Evolutionary conservation across 2,113 vertebrate genomes (phyloP), one percentile per base, ranked within the genome.

Genomic region (Macrotus californicus): DNA sequence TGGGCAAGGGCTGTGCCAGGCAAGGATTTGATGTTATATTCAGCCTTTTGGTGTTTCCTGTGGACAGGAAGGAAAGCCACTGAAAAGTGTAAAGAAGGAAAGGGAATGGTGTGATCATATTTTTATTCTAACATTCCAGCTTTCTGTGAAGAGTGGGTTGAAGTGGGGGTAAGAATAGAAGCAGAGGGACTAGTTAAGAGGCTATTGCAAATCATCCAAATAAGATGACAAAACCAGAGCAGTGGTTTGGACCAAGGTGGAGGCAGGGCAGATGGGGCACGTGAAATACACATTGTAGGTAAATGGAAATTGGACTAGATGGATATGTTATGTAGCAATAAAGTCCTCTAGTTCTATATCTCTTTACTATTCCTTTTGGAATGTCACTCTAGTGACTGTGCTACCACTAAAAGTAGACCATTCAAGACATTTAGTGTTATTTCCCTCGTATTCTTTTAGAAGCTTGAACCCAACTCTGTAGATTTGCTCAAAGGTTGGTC

Each of bases 381-480:
- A 70, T 54, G n/a, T n/a, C 59, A 19, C 52, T 56, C 15, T 15
- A 76, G 21, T 75, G 82, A 54, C 36, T 29, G 0, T 34, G 31
- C 39, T 81, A 1, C 31, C 39, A 64, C 34, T 75, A 69, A 22
- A 70, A 85, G 22, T 41, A 36, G 64, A 52, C 36, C 24, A 84
- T 92, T 95, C 34, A 34, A 34, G 41, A 85, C 7, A 50, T 7
- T 13, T 48, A 67, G 9, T 26, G 46, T 41, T 69, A 26, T 46
- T 80, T 83, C 41, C 43, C 70, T 72, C n/a, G 46, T 10, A 64
- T 56, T 92, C 41, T 70, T 56, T 59, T 69, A 83, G 73, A 88
- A 91, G 0, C 21, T 90, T 76, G 61, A 50, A 75, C 69, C 73
- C 48, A 69, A 19, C 31, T 89, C 26, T 56, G 39, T 59, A 43